phyloP scores from a whole-genome alignment of 2,113 vertebrate species.

The Gnathonemus echidnorhynchus region DNA sequence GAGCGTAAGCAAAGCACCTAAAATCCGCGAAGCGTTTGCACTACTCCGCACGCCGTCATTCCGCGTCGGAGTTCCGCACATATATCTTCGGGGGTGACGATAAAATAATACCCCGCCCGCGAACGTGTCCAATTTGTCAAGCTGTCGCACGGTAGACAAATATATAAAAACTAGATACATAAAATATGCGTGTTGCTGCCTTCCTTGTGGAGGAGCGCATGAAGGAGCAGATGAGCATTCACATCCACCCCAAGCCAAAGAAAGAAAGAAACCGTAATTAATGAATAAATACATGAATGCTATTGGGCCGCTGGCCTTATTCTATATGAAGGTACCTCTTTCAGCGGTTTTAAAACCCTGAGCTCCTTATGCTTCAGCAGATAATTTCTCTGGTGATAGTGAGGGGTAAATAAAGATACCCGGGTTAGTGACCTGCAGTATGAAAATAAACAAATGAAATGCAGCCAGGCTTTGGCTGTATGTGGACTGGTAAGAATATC shows the following conservation, averaged over 20 bases:
- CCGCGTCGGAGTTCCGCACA: neutral
- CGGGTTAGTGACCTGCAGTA: neutral
- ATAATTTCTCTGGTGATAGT: neutral
- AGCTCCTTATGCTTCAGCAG: neutral
- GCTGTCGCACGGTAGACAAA: neutral
- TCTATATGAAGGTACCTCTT: neutral
- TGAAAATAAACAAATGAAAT: neutral
- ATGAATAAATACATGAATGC: neutral
- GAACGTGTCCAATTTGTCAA: neutral
- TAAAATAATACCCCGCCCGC: neutral
- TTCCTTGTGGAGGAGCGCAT: neutral
- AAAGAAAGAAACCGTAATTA: neutral
- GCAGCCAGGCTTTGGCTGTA: neutral
- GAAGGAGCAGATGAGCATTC: neutral
- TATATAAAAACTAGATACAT: neutral
- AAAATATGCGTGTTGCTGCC: neutral
- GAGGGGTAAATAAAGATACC: neutral
- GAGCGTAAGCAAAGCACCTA: neutral
- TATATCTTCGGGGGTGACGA: neutral
- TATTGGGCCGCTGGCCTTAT: neutral
- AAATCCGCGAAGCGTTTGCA: neutral
- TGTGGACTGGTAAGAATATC: neutral
- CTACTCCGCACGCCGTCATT: neutral
- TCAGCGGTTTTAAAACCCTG: neutral
- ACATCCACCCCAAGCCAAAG: neutral